Conservation (phyloP, 2,888 invertebrate species). For the Cerceris ruficornis region DNA sequence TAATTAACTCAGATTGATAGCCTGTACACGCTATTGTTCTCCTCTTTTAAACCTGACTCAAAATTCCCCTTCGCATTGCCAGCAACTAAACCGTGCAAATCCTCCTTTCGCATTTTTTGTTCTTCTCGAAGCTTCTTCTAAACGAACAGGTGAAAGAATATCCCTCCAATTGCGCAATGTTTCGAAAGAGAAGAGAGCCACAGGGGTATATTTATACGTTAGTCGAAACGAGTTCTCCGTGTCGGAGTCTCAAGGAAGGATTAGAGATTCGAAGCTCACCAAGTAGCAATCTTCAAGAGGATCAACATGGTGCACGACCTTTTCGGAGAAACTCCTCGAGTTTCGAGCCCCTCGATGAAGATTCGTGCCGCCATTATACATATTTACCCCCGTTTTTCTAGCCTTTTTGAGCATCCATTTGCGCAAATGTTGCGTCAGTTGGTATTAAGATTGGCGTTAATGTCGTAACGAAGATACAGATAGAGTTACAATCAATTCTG, state of each 20-base stretch:
- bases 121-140: too few species aligned
- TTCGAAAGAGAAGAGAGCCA: not conserved
- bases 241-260: slow-evolving; percentile 10
- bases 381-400: not conserved
- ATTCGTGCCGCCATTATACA: slow-evolving; percentile 4
- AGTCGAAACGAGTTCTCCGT: not conserved
- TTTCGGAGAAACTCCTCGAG: slow-evolving; percentile 29
- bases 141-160: too few species aligned
- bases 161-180: too few species aligned
- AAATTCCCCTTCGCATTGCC: too few species aligned
- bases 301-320: slow-evolving; percentile 45
- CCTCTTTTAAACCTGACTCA: too few species aligned
- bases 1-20: too few species aligned
- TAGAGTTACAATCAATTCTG: slow-evolving; percentile 55
- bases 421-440: slow-evolving; percentile 39
- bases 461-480: slow-evolving; percentile 59
- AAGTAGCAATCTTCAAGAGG: slow-evolving; percentile 35
- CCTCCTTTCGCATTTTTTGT: too few species aligned
- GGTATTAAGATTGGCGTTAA: slow-evolving; percentile 35
- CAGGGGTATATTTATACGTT: not conserved
- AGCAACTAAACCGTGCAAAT: too few species aligned
- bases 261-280: not conserved
- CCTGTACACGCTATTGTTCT: too few species aligned
- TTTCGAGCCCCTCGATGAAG: slow-evolving; percentile 29
- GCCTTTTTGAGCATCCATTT: slow-evolving; percentile 25